These are phyloP conservation scores for Megaceryle alcyon DNA, from an alignment of 2,797 vertebrate genomes.

Conservation along the genomic window DNA sequence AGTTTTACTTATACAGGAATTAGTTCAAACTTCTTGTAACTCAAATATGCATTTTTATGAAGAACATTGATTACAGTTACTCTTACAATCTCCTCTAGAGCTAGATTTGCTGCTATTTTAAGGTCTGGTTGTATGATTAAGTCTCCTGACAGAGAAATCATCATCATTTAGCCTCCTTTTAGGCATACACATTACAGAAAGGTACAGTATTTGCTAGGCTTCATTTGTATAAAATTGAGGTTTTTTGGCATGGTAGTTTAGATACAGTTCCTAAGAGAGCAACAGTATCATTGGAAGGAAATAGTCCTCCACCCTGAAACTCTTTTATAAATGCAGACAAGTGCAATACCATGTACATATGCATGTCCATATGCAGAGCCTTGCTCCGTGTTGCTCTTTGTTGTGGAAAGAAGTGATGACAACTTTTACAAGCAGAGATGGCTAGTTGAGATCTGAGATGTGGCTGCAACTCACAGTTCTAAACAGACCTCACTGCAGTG, in stretches of 20 bases:
- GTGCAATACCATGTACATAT: not conserved
- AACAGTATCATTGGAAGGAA: conserved; percentile 31
- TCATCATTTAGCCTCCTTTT: not conserved
- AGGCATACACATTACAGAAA: not conserved
- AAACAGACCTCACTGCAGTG: not conserved
- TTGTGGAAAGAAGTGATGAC: not conserved
- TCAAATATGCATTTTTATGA: not conserved
- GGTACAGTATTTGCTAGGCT: not conserved
- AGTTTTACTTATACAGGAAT: not conserved
- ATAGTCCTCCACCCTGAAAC: conserved; percentile 14
- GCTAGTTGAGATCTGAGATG: conserved; percentile 11
- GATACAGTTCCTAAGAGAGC: conserved; percentile 45
- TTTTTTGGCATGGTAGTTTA: conserved; percentile 35
- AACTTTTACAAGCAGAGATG: conserved; percentile 55
- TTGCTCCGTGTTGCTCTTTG: not conserved
- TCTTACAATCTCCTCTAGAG: not conserved
- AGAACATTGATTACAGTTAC: not conserved
- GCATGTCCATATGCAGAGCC: not conserved
- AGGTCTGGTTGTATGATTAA: not conserved
- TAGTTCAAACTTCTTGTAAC: not conserved
- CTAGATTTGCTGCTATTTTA: not conserved
- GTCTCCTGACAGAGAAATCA: not conserved
- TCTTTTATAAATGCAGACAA: conserved; percentile 49
- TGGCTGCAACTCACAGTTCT: not conserved
- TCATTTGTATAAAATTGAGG: conserved; percentile 40